phyloP scores from a whole-genome alignment of 2,888 invertebrate species.

The Dynastes hyllus region DNA sequence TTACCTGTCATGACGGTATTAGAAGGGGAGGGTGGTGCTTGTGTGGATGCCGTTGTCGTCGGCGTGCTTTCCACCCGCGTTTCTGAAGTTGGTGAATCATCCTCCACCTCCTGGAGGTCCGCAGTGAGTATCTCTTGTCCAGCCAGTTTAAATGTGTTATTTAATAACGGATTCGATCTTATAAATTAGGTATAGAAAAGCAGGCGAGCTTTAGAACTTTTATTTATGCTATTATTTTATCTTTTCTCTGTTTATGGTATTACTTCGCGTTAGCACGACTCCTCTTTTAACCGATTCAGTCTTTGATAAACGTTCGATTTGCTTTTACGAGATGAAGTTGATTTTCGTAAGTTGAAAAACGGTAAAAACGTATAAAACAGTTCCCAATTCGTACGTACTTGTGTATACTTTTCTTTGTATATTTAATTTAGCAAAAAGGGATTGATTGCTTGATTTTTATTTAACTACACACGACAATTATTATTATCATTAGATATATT shows the following conservation, averaged over 20 bases:
- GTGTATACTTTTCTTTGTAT: slow-evolving; percentile 25
- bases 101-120: slow-evolving; percentile 70
- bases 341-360: slow-evolving; percentile 22
- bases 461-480: slow-evolving; percentile 31
- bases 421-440: slow-evolving; percentile 45
- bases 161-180: slow-evolving; percentile 20
- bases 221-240: not conserved
- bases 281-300: slow-evolving; percentile 42
- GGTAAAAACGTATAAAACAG: slow-evolving; percentile 42
- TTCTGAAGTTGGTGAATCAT: slow-evolving; percentile 65
- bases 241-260: not conserved
- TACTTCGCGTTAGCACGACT: not conserved
- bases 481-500: slow-evolving; percentile 25
- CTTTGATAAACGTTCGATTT: slow-evolving; percentile 28
- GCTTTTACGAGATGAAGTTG: slow-evolving; percentile 2
- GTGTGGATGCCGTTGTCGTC: slow-evolving; percentile 59
- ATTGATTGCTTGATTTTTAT: slow-evolving; percentile 17
- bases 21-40: slow-evolving; percentile 67
- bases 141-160: slow-evolving; percentile 66
- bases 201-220: slow-evolving; percentile 4
- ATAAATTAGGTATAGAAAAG: slow-evolving; percentile 13
- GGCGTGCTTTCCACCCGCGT: slow-evolving; percentile 62
- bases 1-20: slow-evolving; percentile 71
- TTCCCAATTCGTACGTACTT: slow-evolving; percentile 1
- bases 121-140: slow-evolving; percentile 67